phyloP scores from a whole-genome alignment of 2,797 vertebrate species.

The Halcyon chelicuti region DNA sequence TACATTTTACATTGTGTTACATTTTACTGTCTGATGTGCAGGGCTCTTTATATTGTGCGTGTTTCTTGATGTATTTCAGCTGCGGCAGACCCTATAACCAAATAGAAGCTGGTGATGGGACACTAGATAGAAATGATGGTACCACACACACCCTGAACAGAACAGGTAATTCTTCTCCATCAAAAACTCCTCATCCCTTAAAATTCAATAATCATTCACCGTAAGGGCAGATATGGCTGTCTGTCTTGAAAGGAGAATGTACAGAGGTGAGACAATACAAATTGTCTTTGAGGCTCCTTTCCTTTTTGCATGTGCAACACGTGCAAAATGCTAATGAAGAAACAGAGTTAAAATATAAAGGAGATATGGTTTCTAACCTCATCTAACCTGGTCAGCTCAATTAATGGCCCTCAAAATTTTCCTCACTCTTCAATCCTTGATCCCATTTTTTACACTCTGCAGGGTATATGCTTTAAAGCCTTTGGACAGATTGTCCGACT shows the following conservation, averaged over 20 bases:
- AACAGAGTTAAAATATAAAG: neutral
- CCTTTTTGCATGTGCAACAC: neutral
- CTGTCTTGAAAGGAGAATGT: neutral
- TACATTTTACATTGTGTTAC: neutral
- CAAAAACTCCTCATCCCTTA: neutral
- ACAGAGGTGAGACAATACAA: neutral
- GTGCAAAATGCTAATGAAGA: neutral
- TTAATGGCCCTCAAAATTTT: neutral
- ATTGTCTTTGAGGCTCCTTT: neutral
- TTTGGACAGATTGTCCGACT: neutral
- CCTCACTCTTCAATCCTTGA: neutral
- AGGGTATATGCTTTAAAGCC: neutral
- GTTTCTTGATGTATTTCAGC: constrained; percentile 77
- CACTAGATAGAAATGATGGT: constrained; percentile 81
- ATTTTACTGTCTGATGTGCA: neutral
- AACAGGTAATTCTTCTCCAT: constrained; percentile 81
- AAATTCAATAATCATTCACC: neutral
- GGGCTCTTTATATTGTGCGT: neutral
- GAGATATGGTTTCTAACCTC: neutral
- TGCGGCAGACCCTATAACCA: constrained; percentile 92
- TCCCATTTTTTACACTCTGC: neutral
- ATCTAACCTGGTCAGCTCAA: neutral
- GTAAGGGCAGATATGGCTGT: neutral
- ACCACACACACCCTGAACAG: constrained; percentile 77
- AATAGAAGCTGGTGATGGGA: constrained; percentile 82